phyloP scores from a whole-genome alignment of 2,797 vertebrate genomes.

The Kryptolebias ocellatus region DNA sequence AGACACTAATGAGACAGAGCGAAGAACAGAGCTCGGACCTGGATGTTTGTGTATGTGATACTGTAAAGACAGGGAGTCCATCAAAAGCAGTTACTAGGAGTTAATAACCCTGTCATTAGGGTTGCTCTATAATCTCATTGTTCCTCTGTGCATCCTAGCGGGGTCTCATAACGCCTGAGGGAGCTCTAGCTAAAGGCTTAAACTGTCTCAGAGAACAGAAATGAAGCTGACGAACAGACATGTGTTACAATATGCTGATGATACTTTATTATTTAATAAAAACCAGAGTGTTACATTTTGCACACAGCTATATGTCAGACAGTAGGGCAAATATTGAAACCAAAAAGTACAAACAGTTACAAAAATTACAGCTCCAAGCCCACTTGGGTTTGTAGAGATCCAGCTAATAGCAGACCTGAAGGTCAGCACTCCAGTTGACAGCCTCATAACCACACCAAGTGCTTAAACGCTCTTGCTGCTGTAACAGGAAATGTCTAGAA shows the following conservation, averaged over 20 bases:
- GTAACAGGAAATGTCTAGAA: too few species aligned
- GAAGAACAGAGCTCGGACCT: conserved; percentile 21
- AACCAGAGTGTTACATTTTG: not conserved
- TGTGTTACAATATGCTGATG: not conserved
- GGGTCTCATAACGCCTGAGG: conserved; percentile 56
- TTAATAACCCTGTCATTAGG: conserved; percentile 74
- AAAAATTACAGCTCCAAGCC: too few species aligned
- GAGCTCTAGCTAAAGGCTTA: conserved; percentile 1
- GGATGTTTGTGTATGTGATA: conserved; percentile 47
- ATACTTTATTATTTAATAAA: not conserved
- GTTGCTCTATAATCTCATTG: conserved; percentile 66
- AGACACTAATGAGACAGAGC: not conserved
- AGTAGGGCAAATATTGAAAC: not conserved
- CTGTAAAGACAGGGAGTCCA: conserved; percentile 51
- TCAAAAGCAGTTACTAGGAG: conserved; percentile 51
- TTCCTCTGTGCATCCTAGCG: conserved; percentile 37
- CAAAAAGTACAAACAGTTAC: not conserved
- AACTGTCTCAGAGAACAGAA: not conserved
- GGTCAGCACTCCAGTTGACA: too few species aligned
- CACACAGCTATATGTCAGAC: not conserved
- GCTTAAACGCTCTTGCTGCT: too few species aligned
- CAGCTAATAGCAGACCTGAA: too few species aligned
- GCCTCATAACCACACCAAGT: too few species aligned
- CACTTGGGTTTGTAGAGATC: too few species aligned
- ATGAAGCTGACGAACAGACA: not conserved